A percentile compares a stretch with the other conserved stretches of the same genome.
phyloP scores from a whole-genome alignment of 92 coral and sea anemone species.

The Pocillopora grandis region DNA sequence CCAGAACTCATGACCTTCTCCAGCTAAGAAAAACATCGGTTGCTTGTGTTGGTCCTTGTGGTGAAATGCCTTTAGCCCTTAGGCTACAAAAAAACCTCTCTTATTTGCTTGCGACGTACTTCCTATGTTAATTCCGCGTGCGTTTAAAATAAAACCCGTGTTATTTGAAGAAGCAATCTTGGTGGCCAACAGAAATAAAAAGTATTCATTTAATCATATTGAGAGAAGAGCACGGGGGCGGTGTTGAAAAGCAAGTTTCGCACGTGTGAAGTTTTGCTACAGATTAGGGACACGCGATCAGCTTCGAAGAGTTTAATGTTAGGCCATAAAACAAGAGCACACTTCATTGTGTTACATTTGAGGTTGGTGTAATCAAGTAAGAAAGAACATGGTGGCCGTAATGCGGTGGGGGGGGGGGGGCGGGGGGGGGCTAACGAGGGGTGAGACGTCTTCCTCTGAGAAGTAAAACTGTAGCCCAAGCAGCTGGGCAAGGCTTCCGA shows the following conservation, averaged over 20 bases:
- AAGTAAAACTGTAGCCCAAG: no score
- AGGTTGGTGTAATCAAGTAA: neutral
- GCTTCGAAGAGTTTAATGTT: no score
- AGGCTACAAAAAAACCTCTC: constrained; percentile 10
- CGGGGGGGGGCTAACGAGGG: neutral
- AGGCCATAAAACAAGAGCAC: no score
- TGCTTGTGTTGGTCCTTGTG: constrained; percentile 18
- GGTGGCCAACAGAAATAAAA: neutral
- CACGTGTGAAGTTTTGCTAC: neutral
- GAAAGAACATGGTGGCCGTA: neutral
- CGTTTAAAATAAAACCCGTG: constrained; percentile 10
- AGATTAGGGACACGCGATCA: neutral
- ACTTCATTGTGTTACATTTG: neutral
- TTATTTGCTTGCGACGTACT: neutral
- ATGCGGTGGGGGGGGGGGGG: neutral
- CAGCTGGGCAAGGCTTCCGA: no score
- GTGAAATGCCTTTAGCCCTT: neutral
- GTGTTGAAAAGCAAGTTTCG: neutral
- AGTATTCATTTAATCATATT: no score
- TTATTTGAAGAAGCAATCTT: neutral
- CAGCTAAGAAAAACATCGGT: neutral
- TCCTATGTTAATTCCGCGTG: neutral
- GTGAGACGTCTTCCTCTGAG: neutral
- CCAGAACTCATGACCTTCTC: neutral
- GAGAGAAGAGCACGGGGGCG: no score